Conservation (phyloP, 2,797 vertebrate genomes). For the Pseudochirops corinnae region DNA sequence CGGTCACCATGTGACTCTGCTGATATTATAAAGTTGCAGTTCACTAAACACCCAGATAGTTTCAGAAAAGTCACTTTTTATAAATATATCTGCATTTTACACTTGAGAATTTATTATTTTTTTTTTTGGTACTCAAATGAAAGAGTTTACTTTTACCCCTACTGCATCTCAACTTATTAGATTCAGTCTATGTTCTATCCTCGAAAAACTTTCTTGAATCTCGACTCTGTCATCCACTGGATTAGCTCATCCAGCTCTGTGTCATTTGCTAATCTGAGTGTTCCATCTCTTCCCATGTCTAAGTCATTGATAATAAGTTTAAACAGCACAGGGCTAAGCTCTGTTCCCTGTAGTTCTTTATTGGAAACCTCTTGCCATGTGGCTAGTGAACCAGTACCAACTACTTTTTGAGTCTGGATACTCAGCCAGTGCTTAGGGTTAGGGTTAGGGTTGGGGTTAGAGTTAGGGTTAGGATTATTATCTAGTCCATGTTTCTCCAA, state of each 20-base stretch:
- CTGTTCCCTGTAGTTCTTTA: background rate
- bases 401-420: background rate
- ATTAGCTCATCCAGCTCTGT: background rate
- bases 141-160: background rate
- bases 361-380: background rate
- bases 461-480: too few relatives aligned
- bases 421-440: background rate
- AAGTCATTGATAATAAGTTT: background rate
- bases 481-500: background rate
- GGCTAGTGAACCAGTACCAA: background rate
- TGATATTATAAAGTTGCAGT: background rate
- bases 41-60: background rate
- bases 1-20: background rate
- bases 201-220: background rate
- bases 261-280: background rate
- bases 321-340: background rate
- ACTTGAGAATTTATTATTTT: background rate
- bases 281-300: background rate
- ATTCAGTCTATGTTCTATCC: background rate
- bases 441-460: too few relatives aligned
- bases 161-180: background rate
- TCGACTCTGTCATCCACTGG: background rate
- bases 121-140: background rate
- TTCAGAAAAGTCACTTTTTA: background rate
- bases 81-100: background rate